phyloP scores from a whole-genome alignment of 2,797 vertebrate species.

The Acrossocheilus fasciatus region DNA sequence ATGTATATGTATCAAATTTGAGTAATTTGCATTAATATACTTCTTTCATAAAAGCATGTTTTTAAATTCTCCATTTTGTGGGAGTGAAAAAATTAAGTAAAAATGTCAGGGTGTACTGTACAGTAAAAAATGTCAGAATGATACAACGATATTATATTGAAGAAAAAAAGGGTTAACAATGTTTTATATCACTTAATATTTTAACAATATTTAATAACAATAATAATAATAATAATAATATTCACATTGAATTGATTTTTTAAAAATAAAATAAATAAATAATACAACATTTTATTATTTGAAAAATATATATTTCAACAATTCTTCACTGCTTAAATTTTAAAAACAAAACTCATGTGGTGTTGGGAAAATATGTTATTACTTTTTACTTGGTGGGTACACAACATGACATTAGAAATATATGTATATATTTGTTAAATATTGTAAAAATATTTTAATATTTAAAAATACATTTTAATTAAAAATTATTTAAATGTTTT shows the following conservation, averaged over 20 bases:
- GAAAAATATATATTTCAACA: background rate
- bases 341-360: background rate
- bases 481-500: too few relatives aligned
- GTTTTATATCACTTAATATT: background rate
- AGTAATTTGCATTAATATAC: background rate
- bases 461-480: too few relatives aligned
- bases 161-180: background rate
- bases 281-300: too few relatives aligned
- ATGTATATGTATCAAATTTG: too few relatives aligned
- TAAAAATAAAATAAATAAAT: too few relatives aligned
- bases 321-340: too few relatives aligned
- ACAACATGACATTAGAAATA: too few relatives aligned
- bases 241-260: too few relatives aligned
- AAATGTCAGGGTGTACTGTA: too few relatives aligned
- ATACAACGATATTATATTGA: background rate
- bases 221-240: too few relatives aligned
- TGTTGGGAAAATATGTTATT: background rate
- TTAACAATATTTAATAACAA: background rate
- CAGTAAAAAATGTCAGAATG: background rate
- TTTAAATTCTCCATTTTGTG: background rate
- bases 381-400: background rate
- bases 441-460: too few relatives aligned
- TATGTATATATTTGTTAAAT: too few relatives aligned
- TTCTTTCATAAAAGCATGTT: background rate
- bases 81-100: background rate